Percentiles rank a stretch among this genome's conserved stretches.
Evolutionary conservation across 2,113 vertebrate species (phyloP).

Genomic region (Percina caprodes): DNA sequence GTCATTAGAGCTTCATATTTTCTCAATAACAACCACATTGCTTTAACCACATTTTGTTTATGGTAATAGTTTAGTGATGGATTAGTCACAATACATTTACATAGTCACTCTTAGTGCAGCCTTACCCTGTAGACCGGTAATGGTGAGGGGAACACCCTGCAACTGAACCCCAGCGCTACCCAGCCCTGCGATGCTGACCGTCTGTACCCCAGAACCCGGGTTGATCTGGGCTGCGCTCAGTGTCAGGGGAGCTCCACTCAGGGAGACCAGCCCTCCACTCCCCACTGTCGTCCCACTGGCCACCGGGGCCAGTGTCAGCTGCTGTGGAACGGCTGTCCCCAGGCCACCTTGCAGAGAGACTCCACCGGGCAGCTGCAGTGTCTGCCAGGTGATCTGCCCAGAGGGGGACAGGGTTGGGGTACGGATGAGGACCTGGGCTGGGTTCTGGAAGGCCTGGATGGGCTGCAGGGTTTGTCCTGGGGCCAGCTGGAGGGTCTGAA

Average conservation of each 20-base stretch:
- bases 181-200: slow-evolving; percentile 95
- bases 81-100: background rate
- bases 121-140: slow-evolving; percentile 96
- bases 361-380: slow-evolving; percentile 90
- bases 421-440: slow-evolving; percentile 96
- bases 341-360: slow-evolving; percentile 91
- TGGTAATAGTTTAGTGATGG: background rate
- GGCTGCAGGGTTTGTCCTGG: slow-evolving; percentile 84
- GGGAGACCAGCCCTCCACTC: slow-evolving; percentile 91
- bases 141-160: slow-evolving; percentile 97
- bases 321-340: slow-evolving; percentile 92
- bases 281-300: slow-evolving; percentile 89
- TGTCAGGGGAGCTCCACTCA: slow-evolving; percentile 94
- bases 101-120: background rate
- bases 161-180: slow-evolving; percentile 94
- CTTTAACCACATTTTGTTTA: background rate
- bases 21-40: background rate
- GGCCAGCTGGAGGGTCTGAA: slow-evolving; percentile 95
- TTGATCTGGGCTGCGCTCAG: slow-evolving; percentile 96
- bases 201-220: slow-evolving; percentile 96
- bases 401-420: slow-evolving; percentile 95
- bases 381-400: slow-evolving; percentile 99
- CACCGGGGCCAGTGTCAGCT: slow-evolving; percentile 94
- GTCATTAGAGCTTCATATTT: background rate
- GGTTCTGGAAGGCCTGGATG: slow-evolving; percentile 92